Base-by-base conservation (phyloP, 2,113 vertebrate genomes). In the Passer montanus region DNA sequence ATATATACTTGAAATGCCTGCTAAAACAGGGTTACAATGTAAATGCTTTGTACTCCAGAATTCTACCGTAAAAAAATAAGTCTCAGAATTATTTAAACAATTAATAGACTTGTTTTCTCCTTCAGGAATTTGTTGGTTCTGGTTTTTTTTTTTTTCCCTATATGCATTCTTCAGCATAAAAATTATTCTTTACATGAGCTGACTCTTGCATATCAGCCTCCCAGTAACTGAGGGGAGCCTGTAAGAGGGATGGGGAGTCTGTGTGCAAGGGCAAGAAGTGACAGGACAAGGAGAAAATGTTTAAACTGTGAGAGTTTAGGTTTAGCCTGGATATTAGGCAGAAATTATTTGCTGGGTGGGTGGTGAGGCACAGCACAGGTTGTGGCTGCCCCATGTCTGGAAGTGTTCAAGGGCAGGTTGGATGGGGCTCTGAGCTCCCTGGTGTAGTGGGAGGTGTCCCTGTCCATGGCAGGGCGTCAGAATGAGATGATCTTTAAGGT, bases 381-480 rank as follows among this genome's bases (percentile, higher is more conserved):
- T 58, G 55, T 60, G 55, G 21, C 12, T 76, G 30, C 7, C n/a
- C 8, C 16, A 68, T 1, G 2, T 30, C 26, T 55, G 47, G 41
- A 22, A 55, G 6, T 11, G 7, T 7, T 17, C 39, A 67, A 46
- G 28, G n/a, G 16, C 33, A 60, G 78, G 20, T 4, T 35, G n/a
- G n/a, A 30, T 17, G 23, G 22, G 18, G 27, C 22, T 39, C 15
- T 81, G 52, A n/a, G 37, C 28, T 46, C 4, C 13, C 52, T 30
- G 53, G 13, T n/a, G 1, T 13, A 5, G 53, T 46, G 60, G 23
- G 10, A 52, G 26, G 13, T 81, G 33, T 16, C 19, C 33, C 18
- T 52, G 44, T 7, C 13, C 2, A 4, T 7, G 11, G 16, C 28
- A 52, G 7, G 7, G 13, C 2, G 1, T 9, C 33, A 31, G 46